phyloP scores from a whole-genome alignment of 2,113 vertebrate species.

The Patagioenas fasciata region DNA sequence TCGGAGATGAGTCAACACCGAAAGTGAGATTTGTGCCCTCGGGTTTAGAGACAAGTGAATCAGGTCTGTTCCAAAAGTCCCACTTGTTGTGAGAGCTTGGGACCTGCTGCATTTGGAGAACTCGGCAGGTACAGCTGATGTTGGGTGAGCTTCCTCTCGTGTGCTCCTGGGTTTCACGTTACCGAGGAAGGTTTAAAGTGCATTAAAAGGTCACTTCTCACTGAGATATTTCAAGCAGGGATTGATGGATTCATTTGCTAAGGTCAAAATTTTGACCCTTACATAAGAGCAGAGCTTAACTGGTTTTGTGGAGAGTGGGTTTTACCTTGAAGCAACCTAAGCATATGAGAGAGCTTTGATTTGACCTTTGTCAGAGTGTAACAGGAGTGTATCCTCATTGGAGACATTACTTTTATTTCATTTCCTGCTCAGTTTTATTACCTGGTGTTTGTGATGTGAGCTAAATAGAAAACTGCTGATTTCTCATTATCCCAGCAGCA shows the following conservation, averaged over 20 bases:
- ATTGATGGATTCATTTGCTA: background rate
- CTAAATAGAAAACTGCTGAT: background rate
- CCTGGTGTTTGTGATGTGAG: background rate
- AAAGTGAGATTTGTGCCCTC: background rate
- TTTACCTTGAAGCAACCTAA: background rate
- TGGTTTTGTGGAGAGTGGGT: background rate
- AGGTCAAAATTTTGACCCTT: background rate
- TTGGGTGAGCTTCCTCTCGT: background rate
- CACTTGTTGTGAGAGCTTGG: background rate
- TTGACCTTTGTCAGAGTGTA: rapidly evolving
- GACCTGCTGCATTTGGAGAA: background rate
- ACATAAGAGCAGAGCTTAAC: background rate
- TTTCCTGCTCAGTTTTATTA: background rate
- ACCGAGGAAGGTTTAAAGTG: background rate
- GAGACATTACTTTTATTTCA: rapidly evolving
- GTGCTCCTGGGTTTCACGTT: background rate
- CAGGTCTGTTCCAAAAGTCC: background rate
- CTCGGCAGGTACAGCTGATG: background rate
- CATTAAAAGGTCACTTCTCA: background rate
- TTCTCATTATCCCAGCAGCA: background rate
- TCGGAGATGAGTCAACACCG: background rate
- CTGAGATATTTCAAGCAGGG: background rate
- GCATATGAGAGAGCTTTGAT: background rate
- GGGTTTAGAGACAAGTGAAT: background rate
- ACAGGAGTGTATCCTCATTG: background rate